Conservation (phyloP, 2,888 invertebrate genomes). For the Calliscelio sp. region DNA sequence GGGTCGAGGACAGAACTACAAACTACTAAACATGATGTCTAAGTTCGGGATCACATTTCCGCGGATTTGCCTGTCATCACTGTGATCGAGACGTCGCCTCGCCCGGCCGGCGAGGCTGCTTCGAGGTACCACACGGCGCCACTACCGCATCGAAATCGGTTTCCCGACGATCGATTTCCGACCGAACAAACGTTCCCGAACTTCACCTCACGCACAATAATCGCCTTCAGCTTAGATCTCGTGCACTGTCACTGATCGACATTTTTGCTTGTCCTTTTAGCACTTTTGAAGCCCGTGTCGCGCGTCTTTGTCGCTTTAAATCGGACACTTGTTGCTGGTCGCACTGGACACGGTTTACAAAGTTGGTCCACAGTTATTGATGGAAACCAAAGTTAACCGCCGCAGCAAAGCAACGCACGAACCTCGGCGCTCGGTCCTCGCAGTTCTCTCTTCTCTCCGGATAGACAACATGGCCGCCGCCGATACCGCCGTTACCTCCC, state of each 20-base stretch:
- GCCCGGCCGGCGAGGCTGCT: slow-evolving; percentile 77
- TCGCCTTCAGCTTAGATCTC: slow-evolving; percentile 30
- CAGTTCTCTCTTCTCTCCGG: slow-evolving; percentile 85
- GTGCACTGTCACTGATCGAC: slow-evolving; percentile 74
- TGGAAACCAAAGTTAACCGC: slow-evolving; percentile 80
- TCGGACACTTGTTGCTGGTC: neutral
- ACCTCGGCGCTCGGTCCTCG: slow-evolving; percentile 82
- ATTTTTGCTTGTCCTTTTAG: too few relatives aligned
- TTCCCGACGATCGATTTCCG: neutral
- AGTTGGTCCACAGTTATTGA: slow-evolving; percentile 68
- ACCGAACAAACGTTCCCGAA: slow-evolving; percentile 31
- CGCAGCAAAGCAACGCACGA: slow-evolving; percentile 82
- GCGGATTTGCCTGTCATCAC: slow-evolving; percentile 80
- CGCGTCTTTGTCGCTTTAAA: neutral
- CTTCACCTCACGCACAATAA: slow-evolving; percentile 67
- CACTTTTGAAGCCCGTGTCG: slow-evolving; percentile 30
- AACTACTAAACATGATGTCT: slow-evolving; percentile 83
- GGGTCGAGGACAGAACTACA: slow-evolving; percentile 83
- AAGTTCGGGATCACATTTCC: slow-evolving; percentile 85
- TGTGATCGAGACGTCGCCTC: slow-evolving; percentile 71
- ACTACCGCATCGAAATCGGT: slow-evolving; percentile 68
- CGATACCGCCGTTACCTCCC: slow-evolving; percentile 88
- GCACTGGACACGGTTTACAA: slow-evolving; percentile 7
- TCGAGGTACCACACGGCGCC: slow-evolving; percentile 68
- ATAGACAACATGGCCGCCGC: slow-evolving; percentile 90